A percentile compares a stretch with the other conserved stretches of the same genome.
Evolutionary conservation across 2,113 vertebrate genomes (phyloP).

Genomic region (Alligator sinensis): DNA sequence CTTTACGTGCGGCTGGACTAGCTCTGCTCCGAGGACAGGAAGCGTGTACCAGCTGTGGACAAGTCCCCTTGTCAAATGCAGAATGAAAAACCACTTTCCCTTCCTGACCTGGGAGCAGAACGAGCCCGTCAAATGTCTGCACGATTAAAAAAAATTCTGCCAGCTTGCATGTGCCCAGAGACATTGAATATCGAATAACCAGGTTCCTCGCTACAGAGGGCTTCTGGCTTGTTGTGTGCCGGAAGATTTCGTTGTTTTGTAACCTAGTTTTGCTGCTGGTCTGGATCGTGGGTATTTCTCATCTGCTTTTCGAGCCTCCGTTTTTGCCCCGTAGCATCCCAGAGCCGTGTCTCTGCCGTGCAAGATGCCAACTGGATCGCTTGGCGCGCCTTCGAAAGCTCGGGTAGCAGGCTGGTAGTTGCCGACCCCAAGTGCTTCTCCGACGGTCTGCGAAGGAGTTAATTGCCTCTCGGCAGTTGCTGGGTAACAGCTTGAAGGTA

Average conservation of each 20-base stretch:
- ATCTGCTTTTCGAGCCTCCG: background rate
- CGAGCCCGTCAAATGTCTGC: slow-evolving; percentile 10
- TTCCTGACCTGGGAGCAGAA: slow-evolving; percentile 13
- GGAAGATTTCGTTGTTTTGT: background rate
- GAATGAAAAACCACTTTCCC: slow-evolving; percentile 32
- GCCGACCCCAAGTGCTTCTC: rapidly evolving
- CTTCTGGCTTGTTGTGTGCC: background rate
- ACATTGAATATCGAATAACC: background rate
- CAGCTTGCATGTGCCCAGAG: background rate
- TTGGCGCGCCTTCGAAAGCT: rapidly evolving
- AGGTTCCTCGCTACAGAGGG: rapidly evolving
- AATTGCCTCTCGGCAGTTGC: background rate
- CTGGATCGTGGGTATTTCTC: background rate
- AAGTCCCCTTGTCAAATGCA: background rate
- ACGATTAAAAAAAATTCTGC: background rate
- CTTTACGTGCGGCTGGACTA: background rate
- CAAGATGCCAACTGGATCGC: background rate
- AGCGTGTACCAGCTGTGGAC: slow-evolving; percentile 12
- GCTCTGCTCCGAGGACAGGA: background rate
- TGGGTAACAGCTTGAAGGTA: background rate
- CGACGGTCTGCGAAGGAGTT: rapidly evolving
- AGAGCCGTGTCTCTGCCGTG: background rate
- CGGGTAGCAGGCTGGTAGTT: rapidly evolving
- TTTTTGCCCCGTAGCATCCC: background rate
- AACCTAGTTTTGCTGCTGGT: background rate